Conservation (phyloP, 1,140 invertebrate species). For the Venustaconcha ellipsiformis region DNA sequence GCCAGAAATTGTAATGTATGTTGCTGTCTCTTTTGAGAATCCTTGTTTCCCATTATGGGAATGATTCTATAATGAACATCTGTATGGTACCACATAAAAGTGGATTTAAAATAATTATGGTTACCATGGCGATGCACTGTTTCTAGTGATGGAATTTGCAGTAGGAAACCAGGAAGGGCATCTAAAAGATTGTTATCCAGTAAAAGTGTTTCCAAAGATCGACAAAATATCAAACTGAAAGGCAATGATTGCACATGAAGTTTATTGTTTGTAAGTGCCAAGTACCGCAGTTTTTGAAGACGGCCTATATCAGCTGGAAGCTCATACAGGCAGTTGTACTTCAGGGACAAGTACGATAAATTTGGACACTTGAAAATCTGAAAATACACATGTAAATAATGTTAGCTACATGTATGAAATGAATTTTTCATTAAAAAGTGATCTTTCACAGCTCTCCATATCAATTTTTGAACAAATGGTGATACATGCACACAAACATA, state of each 20-base stretch:
- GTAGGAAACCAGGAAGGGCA: conserved; percentile 71
- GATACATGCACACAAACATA: too few species aligned
- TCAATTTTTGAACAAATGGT: too few species aligned
- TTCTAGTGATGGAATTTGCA: conserved; percentile 67
- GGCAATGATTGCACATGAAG: conserved; percentile 71
- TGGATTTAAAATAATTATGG: conserved; percentile 73
- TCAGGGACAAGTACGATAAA: conserved; percentile 68
- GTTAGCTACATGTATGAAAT: conserved; percentile 1
- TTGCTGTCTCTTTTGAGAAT: conserved; percentile 35
- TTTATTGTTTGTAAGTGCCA: conserved; percentile 72
- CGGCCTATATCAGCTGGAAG: conserved; percentile 71
- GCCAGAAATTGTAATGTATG: conserved; percentile 65
- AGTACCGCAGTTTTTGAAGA: conserved; percentile 67
- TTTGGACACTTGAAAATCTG: conserved; percentile 71
- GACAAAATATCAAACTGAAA: conserved; percentile 70
- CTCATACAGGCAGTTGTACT: conserved; percentile 69
- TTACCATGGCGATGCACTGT: conserved; percentile 73
- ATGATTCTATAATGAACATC: conserved; percentile 71
- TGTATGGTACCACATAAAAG: conserved; percentile 73
- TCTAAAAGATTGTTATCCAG: conserved; percentile 72
- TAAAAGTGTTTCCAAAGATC: conserved; percentile 63
- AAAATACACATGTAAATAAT: conserved; percentile 17
- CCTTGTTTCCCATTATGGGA: conserved; percentile 41
- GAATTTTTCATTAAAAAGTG: too few species aligned
- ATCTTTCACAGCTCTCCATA: too few species aligned